Conservation (phyloP, 92 coral and sea anemone species). For the Metridium senile region DNA sequence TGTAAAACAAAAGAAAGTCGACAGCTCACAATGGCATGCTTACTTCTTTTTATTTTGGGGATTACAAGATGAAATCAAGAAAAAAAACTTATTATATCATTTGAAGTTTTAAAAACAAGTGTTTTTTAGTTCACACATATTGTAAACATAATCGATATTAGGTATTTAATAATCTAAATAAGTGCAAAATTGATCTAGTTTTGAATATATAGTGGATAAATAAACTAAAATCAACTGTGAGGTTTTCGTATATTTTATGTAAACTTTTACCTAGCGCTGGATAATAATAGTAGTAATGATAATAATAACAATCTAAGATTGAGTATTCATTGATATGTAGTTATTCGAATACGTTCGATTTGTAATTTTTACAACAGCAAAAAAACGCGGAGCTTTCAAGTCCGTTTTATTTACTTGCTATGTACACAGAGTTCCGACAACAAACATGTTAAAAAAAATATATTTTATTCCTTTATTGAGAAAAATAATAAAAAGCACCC, state of each 20-base stretch:
- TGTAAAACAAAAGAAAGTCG: background rate
- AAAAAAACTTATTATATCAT: background rate
- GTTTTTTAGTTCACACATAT: background rate
- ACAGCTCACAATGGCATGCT: background rate
- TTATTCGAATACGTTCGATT: background rate
- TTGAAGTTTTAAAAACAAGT: background rate
- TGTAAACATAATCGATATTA: background rate
- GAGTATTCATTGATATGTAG: no score
- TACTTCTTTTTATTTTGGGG: background rate
- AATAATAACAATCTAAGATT: no score
- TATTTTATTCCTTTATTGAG: background rate
- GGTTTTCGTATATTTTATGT: no score
- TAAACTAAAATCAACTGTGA: no score
- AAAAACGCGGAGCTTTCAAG: background rate
- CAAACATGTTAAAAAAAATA: background rate
- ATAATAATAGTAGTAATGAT: no score
- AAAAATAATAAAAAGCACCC: no score
- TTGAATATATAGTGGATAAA: background rate
- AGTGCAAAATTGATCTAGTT: background rate
- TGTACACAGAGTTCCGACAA: slow-evolving; percentile 5
- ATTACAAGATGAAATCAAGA: background rate
- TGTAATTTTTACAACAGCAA: background rate
- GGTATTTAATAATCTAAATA: background rate
- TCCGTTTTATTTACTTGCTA: slow-evolving; percentile 1
- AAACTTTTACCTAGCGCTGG: no score